These are phyloP conservation scores for Zaprionus lachaisei DNA, from an alignment of 1,140 invertebrate genomes.

Conservation along the genomic window DNA sequence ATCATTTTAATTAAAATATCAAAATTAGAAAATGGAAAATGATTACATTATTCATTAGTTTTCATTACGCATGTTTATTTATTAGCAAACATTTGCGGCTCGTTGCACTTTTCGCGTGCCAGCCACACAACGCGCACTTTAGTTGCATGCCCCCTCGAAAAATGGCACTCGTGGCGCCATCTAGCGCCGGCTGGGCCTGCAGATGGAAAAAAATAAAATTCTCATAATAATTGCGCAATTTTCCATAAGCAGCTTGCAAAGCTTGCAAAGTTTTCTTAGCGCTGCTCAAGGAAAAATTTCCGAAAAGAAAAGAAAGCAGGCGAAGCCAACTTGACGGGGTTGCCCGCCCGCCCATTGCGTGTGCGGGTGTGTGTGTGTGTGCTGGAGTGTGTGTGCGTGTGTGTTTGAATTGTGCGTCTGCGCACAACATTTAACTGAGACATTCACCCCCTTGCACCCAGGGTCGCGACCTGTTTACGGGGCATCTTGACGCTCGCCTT, in stretches of 20 bases:
- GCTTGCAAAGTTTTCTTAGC: slow-evolving; percentile 70
- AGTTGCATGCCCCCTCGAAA: not conserved
- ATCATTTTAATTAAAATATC: slow-evolving; percentile 85
- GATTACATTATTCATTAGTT: slow-evolving; percentile 85
- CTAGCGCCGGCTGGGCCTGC: slow-evolving; percentile 40
- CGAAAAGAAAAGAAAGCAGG: slow-evolving; percentile 7
- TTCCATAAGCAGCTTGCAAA: slow-evolving; percentile 44
- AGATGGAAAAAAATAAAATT: not conserved
- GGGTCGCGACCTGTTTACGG: slow-evolving; percentile 26
- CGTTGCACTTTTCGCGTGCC: slow-evolving; percentile 32
- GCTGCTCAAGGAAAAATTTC: slow-evolving; percentile 48
- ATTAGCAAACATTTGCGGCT: slow-evolving; percentile 59
- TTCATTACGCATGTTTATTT: slow-evolving; percentile 82
- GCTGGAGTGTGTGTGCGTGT: slow-evolving; percentile 22
- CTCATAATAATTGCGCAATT: slow-evolving; percentile 15
- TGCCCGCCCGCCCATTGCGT: slow-evolving; percentile 20
- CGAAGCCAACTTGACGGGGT: slow-evolving; percentile 48
- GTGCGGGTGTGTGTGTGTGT: not conserved
- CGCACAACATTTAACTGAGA: slow-evolving; percentile 60
- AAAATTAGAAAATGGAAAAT: slow-evolving; percentile 84
- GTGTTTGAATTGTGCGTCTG: slow-evolving; percentile 42
- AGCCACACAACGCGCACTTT: not conserved
- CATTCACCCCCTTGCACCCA: slow-evolving; percentile 55
- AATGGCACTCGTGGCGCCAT: slow-evolving; percentile 63
- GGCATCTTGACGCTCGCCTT: slow-evolving; percentile 38